Evolutionary conservation across 2,113 vertebrate species (phyloP), one percentile per base, ranked within the genome.

Genomic region (Struthio camelus): DNA sequence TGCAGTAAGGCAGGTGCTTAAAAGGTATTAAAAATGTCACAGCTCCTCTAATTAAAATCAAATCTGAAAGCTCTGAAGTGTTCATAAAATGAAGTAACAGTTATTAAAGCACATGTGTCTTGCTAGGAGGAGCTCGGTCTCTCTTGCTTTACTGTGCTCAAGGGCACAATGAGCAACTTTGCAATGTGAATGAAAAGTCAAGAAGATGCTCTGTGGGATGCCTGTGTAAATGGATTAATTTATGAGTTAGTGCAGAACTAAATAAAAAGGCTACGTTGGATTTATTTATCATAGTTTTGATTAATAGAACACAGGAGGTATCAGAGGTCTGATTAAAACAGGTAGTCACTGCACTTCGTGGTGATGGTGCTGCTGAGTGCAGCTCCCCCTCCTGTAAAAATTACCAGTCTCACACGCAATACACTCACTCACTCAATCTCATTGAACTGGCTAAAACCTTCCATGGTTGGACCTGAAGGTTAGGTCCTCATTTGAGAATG

Each of bases 11-110:
- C 42, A n/a, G 44, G 46, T 81, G 27, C 27, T 86, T 79, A 84
- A 73, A 78, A 69, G 44, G 30, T 36, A 50, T 25, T 75, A 85
- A 91, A 87, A 82, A 85, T 87, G 58, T 56, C 51, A 32, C 61
- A 44, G 9, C 25, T 93, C 24, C 15, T 76, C n/a, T 94, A 81
- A 94, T 82, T 89, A 73, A 89, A 96, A 90, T 87, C 62, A 94
- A 86, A 56, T 36, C 36, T 69, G 64, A 86, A 89, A 89, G 56
- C 69, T 67, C 79, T 90, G 50, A 91, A 94, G 71, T 66, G 66
- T 53, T 87, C 48, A 8, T 69, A 84, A 73, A 96, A 73, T 80
- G 50, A 5, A 87, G 24, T 61, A 86, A 34, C 48, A 59, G 56
- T 69, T 92, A 89, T 32, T 93, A 90, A 88, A 81, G 36, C 54